Percentiles rank a stretch among this genome's conserved stretches.
These are phyloP conservation scores for Hippocampus zosterae DNA, from an alignment of 2,113 vertebrate genomes.

Conservation along the genomic window DNA sequence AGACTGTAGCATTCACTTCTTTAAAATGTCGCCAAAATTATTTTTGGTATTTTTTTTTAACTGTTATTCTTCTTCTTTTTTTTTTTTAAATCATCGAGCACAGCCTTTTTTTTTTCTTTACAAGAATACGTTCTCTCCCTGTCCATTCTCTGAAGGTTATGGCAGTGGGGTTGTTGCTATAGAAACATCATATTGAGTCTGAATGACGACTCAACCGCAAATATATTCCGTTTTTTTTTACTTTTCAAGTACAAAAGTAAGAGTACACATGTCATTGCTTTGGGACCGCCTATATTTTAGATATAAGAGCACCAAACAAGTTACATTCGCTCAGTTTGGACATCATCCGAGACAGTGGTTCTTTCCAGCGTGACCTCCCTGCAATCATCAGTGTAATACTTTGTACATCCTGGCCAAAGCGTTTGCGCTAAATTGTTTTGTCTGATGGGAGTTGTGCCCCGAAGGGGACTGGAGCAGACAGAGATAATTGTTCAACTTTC, in stretches of 20 bases:
- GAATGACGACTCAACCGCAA: background rate
- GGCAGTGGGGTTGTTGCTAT: background rate
- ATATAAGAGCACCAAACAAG: background rate
- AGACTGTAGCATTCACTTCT: background rate
- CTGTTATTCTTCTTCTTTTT: too few species aligned
- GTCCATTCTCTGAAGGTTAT: too few species aligned
- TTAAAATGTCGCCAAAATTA: too few species aligned
- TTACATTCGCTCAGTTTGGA: background rate
- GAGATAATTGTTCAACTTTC: slow-evolving; percentile 3
- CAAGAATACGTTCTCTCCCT: too few species aligned
- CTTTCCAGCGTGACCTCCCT: slow-evolving; percentile 4
- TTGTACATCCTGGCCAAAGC: background rate
- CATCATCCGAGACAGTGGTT: background rate
- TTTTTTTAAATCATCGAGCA: too few species aligned
- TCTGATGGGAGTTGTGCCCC: slow-evolving; percentile 7
- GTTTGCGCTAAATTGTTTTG: slow-evolving; percentile 6
- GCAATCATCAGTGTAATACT: background rate
- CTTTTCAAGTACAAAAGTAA: background rate
- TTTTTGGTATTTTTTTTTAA: too few species aligned
- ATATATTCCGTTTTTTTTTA: background rate
- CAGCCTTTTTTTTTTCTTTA: too few species aligned
- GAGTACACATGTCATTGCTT: background rate
- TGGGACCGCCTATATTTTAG: background rate
- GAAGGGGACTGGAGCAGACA: slow-evolving; percentile 6
- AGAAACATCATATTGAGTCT: background rate